A percentile compares a stretch with the other conserved stretches of the same genome.
Evolutionary conservation across 2,113 vertebrate species (phyloP).

Genomic region (Oxyruncus cristatus): DNA sequence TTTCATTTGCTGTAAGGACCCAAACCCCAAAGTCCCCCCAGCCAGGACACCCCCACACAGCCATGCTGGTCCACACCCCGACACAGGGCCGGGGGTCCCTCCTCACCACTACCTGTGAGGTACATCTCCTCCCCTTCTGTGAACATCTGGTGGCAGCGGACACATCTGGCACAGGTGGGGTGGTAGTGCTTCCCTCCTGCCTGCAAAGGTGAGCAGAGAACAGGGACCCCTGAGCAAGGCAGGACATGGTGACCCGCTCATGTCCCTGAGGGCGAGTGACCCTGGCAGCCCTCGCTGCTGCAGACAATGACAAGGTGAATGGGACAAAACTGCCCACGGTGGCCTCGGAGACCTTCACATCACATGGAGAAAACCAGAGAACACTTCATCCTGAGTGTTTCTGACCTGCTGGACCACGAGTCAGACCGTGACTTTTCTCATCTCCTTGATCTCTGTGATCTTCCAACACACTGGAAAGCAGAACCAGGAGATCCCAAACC

Average conservation of each 20-base stretch:
- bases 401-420: accelerated
- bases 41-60: not conserved
- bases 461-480: not conserved
- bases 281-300: not conserved
- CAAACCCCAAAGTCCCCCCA: accelerated
- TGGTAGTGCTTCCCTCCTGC: conserved; percentile 98
- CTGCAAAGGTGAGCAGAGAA: conserved; percentile 58
- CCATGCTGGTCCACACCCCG: accelerated
- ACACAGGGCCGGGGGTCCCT: not conserved
- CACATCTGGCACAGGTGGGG: conserved; percentile 93
- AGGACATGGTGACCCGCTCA: not conserved
- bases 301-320: not conserved
- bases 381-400: not conserved
- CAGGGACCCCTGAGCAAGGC: not conserved
- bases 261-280: not conserved
- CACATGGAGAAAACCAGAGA: not conserved
- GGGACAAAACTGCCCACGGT: not conserved
- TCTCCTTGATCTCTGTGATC: not conserved
- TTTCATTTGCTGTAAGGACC: not conserved
- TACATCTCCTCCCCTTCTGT: conserved; percentile 99
- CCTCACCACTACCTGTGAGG: conserved; percentile 84
- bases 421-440: not conserved
- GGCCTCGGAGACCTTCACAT: accelerated
- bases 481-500: not conserved
- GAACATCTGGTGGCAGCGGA: conserved; percentile 97